Conservation (phyloP, 2,888 invertebrate genomes). For the Vanessa cardui region DNA sequence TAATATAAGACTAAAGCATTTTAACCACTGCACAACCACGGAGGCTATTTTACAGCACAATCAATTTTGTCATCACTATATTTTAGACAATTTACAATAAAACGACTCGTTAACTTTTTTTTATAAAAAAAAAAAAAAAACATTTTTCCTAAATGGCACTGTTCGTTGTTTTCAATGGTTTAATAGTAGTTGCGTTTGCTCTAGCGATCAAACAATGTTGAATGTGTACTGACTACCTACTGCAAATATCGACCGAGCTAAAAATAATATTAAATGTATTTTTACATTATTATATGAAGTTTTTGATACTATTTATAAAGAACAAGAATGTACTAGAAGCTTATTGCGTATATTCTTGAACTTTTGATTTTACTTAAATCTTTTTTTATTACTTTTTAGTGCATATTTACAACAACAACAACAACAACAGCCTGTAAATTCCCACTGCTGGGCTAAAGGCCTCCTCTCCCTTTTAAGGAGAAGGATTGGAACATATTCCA, state of each 20-base stretch:
- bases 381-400: no score
- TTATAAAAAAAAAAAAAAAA: no score
- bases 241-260: constrained; percentile 20
- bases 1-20: not conserved
- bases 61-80: not conserved
- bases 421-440: no score
- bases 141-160: constrained; percentile 45
- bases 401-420: no score
- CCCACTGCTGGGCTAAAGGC: no score
- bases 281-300: not conserved
- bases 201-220: constrained; percentile 54
- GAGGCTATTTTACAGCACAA: not conserved
- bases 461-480: no score
- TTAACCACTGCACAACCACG: not conserved
- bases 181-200: constrained; percentile 58
- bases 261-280: constrained; percentile 22
- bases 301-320: not conserved
- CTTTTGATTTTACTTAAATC: no score
- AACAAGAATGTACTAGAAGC: no score
- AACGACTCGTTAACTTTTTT: constrained; percentile 28
- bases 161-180: constrained; percentile 52
- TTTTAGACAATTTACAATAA: constrained; percentile 23
- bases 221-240: constrained; percentile 19
- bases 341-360: no score
- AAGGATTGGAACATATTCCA: no score